A percentile compares a stretch with the other conserved stretches of the same genome.
These are phyloP conservation scores for Darevskia mixta DNA, from an alignment of 2,797 vertebrate species.

Conservation along the genomic window DNA sequence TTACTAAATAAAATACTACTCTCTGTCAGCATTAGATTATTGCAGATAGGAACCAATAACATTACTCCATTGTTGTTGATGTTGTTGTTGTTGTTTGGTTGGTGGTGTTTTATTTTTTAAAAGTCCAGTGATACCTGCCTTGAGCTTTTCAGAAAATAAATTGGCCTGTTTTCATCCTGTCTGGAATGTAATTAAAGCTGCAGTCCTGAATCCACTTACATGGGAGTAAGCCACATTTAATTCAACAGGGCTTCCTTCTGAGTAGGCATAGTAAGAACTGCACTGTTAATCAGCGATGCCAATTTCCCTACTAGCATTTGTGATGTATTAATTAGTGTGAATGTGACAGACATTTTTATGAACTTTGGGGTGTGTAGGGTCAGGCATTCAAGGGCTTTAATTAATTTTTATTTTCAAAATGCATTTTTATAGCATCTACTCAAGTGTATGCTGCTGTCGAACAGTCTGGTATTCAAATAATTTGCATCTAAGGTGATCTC, in stretches of 20 bases:
- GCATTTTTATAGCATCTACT: background rate
- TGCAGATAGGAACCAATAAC: constrained; percentile 83
- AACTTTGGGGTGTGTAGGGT: constrained; percentile 38
- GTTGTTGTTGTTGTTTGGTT: constrained; percentile 42
- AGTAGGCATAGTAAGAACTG: too few relatives aligned
- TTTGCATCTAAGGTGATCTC: background rate
- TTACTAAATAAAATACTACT: constrained; percentile 93
- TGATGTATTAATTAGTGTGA: constrained; percentile 70
- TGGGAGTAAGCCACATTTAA: too few relatives aligned
- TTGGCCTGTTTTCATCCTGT: constrained; percentile 77
- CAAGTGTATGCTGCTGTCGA: background rate
- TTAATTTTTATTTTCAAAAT: background rate
- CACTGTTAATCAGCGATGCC: constrained; percentile 71
- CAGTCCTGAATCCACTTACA: too few relatives aligned
- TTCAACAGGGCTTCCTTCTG: too few relatives aligned
- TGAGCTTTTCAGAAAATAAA: constrained; percentile 82
- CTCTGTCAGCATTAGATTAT: constrained; percentile 86
- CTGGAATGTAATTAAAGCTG: constrained; percentile 80
- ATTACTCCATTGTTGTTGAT: constrained; percentile 75
- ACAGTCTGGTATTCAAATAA: background rate
- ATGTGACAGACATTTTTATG: constrained; percentile 35
- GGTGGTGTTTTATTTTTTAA: constrained; percentile 6
- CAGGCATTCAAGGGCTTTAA: constrained; percentile 20
- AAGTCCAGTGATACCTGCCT: constrained; percentile 69
- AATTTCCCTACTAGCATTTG: constrained; percentile 75